These are phyloP conservation scores for Bostrychus sinensis DNA, from an alignment of 2,113 vertebrate genomes.

Conservation along the genomic window DNA sequence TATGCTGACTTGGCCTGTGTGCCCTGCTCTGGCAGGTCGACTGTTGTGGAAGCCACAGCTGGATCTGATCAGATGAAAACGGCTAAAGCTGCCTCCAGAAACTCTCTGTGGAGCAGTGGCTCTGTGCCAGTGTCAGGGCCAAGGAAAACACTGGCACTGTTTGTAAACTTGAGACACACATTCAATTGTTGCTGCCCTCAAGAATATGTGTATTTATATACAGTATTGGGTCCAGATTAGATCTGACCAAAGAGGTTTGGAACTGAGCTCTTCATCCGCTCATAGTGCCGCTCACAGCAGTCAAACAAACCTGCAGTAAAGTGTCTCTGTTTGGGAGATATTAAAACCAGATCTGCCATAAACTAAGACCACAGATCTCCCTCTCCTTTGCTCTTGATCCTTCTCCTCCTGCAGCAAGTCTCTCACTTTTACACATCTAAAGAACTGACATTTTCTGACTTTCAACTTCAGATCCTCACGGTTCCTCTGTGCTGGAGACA, in stretches of 20 bases:
- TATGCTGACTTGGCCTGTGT: slow-evolving; percentile 7
- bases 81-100: slow-evolving; percentile 41
- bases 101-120: slow-evolving; percentile 43
- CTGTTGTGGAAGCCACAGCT: slow-evolving; percentile 54
- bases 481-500: slow-evolving; percentile 36
- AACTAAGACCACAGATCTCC: slow-evolving; percentile 18
- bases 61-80: slow-evolving; percentile 54
- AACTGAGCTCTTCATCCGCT: slow-evolving; percentile 33
- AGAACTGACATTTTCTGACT: too few species aligned
- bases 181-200: slow-evolving; percentile 24
- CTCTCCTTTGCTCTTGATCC: slow-evolving; percentile 4
- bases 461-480: background rate
- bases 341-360: slow-evolving; percentile 37
- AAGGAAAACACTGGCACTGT: slow-evolving; percentile 50
- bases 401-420: background rate
- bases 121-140: slow-evolving; percentile 36
- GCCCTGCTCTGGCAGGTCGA: slow-evolving; percentile 16
- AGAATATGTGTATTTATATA: slow-evolving; percentile 48
- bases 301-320: slow-evolving; percentile 32
- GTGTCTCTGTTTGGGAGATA: slow-evolving; percentile 22
- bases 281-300: background rate
- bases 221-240: slow-evolving; percentile 41
- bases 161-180: slow-evolving; percentile 61
- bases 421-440: too few species aligned
- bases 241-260: slow-evolving; percentile 29